These are phyloP conservation scores for Tribolium madens DNA, from an alignment of 1,140 invertebrate species.

Conservation along the genomic window DNA sequence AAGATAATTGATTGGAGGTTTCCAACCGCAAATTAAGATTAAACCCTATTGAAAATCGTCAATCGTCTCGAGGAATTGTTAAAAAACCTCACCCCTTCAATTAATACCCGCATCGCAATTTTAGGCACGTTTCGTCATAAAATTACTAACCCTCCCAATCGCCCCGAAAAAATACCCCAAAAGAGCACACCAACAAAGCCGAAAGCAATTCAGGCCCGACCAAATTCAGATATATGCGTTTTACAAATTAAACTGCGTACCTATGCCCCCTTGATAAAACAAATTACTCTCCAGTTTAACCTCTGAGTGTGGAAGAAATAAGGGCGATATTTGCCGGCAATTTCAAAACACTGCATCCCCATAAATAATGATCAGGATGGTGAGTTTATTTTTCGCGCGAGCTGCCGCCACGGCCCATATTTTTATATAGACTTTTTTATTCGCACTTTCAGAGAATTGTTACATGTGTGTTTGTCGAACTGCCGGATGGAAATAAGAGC, in stretches of 20 bases:
- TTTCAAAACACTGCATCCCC: constrained; percentile 18
- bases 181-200: constrained; percentile 17
- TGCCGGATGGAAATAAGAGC: constrained; percentile 25
- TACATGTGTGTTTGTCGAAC: constrained; percentile 33
- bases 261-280: constrained; percentile 33
- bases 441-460: constrained; percentile 30
- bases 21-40: constrained; percentile 18
- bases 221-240: constrained; percentile 36
- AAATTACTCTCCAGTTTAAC: background rate
- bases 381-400: constrained; percentile 31
- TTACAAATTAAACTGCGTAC: constrained; percentile 36
- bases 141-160: constrained; percentile 23
- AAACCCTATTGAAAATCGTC: background rate
- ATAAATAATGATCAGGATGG: constrained; percentile 36
- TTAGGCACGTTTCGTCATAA: constrained; percentile 25
- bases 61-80: background rate
- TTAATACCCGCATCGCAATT: constrained; percentile 15
- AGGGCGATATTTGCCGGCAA: background rate
- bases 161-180: constrained; percentile 11
- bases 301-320: background rate
- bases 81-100: constrained; percentile 7
- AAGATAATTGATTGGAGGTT: constrained; percentile 2
- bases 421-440: constrained; percentile 37
- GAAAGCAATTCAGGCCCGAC: constrained; percentile 25
- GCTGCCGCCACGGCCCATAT: constrained; percentile 24